These are phyloP conservation scores for Paramormyrops hopkinsi DNA, from an alignment of 2,797 vertebrate species.

Conservation along the genomic window DNA sequence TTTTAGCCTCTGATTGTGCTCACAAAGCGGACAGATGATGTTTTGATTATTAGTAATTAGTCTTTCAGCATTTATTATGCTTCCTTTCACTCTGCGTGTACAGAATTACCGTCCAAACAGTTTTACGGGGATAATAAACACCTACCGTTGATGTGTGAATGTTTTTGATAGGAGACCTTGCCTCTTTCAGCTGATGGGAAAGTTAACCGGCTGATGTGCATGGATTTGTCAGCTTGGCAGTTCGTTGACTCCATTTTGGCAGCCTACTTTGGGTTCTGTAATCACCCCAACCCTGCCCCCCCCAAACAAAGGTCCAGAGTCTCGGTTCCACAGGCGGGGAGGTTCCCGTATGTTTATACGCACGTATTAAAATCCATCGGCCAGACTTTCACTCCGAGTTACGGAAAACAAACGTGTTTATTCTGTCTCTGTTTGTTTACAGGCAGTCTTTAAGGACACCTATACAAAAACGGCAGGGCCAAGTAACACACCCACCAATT, in stretches of 20 bases:
- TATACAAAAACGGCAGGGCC: neutral
- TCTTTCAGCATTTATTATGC: neutral
- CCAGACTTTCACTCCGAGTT: neutral
- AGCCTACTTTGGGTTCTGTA: neutral
- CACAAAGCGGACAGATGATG: neutral
- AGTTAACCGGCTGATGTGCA: neutral
- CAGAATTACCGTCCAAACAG: conserved; percentile 5
- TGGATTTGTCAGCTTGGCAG: neutral
- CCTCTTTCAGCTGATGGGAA: neutral
- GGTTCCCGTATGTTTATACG: neutral
- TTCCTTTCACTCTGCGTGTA: neutral
- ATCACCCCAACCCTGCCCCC: neutral
- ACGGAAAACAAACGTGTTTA: conserved; percentile 18
- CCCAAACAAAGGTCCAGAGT: neutral
- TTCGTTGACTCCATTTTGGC: neutral
- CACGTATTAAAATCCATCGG: neutral
- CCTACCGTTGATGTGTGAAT: neutral
- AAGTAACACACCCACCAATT: neutral
- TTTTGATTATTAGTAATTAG: neutral
- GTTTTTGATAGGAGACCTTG: conserved; percentile 14
- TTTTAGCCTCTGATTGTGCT: neutral
- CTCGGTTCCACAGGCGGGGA: neutral
- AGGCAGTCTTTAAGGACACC: conserved; percentile 4
- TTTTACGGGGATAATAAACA: neutral
- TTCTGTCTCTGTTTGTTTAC: conserved; percentile 16